These are phyloP conservation scores for Diaprepes abbreviatus DNA, from an alignment of 2,888 invertebrate species.

Conservation along the genomic window DNA sequence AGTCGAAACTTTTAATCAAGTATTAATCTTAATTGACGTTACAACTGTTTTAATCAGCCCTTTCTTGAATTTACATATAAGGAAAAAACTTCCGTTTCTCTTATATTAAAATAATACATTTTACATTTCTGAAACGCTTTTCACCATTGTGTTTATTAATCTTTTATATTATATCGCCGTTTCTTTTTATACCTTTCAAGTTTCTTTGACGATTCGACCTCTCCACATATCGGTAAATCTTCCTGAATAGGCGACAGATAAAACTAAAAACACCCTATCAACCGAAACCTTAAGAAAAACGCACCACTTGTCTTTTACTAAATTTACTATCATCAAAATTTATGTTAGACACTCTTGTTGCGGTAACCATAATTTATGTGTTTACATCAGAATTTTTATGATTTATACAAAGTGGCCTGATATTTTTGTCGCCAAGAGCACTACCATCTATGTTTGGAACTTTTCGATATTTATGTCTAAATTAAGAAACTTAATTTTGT, in stretches of 20 bases:
- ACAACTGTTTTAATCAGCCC: too few species aligned
- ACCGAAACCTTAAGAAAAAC: slow-evolving; percentile 26
- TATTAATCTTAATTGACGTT: too few species aligned
- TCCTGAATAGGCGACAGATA: slow-evolving; percentile 7
- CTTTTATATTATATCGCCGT: slow-evolving; percentile 4
- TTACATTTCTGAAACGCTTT: neutral
- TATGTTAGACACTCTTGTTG: slow-evolving; percentile 47
- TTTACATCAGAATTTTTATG: slow-evolving; percentile 51
- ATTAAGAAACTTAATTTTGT: slow-evolving; percentile 17
- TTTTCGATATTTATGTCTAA: slow-evolving; percentile 39
- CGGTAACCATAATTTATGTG: slow-evolving; percentile 48
- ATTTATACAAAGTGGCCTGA: slow-evolving; percentile 50
- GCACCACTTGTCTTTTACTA: slow-evolving; percentile 38
- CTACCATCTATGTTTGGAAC: slow-evolving; percentile 34
- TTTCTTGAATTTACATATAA: too few species aligned
- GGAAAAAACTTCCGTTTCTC: too few species aligned
- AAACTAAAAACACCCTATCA: slow-evolving; percentile 41
- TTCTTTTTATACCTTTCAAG: neutral
- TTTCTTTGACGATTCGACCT: slow-evolving; percentile 20
- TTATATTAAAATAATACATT: too few species aligned
- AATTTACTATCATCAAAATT: slow-evolving; percentile 46
- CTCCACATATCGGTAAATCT: slow-evolving; percentile 31
- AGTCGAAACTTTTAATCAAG: too few species aligned
- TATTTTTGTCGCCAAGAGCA: slow-evolving; percentile 44
- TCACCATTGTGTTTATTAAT: neutral